phyloP scores from a whole-genome alignment of 2,113 vertebrate species.

The Mesoclemmys tuberculata region DNA sequence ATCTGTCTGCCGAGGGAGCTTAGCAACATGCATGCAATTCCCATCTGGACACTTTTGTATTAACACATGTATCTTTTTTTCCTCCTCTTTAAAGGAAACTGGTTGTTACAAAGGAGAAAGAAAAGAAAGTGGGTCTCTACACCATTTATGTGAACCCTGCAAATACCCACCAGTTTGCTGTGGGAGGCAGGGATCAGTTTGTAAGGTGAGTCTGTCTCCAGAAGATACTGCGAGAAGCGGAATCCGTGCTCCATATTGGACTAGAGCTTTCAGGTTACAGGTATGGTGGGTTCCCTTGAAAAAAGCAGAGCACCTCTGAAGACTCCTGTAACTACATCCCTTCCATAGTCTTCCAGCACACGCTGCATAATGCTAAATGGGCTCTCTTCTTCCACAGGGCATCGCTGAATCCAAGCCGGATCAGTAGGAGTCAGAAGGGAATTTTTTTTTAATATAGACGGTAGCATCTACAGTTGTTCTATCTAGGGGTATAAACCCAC shows the following conservation, averaged over 20 bases:
- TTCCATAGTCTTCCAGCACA: neutral
- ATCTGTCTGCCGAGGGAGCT: neutral
- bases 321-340: neutral
- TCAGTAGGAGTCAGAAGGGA: neutral
- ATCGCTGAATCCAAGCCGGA: neutral
- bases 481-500: neutral
- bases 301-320: neutral
- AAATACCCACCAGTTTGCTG: slow-evolving; percentile 94
- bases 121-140: slow-evolving; percentile 96
- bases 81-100: slow-evolving; percentile 83
- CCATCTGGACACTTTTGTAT: slow-evolving; percentile 31
- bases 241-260: neutral
- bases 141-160: slow-evolving; percentile 96
- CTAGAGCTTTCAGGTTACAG: neutral
- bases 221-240: neutral
- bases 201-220: slow-evolving; percentile 81
- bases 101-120: slow-evolving; percentile 94
- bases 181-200: slow-evolving; percentile 94
- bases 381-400: fast-evolving
- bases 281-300: neutral
- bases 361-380: neutral
- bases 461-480: neutral
- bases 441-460: neutral
- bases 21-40: neutral
- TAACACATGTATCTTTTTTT: neutral